phyloP scores from a whole-genome alignment of 2,888 invertebrate species.

The Seira ritae region DNA sequence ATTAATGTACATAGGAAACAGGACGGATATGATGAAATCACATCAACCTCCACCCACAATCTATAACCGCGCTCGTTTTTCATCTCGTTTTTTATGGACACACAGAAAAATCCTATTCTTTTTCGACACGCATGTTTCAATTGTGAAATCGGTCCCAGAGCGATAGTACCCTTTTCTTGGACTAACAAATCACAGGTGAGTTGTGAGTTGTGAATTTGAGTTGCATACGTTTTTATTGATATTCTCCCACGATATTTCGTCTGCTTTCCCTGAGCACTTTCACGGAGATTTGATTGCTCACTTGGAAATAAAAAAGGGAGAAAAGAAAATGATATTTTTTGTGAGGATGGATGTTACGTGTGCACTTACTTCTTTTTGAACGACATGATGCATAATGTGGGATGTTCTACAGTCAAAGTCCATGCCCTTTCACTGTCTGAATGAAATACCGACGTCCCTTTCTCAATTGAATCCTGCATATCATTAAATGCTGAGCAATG shows the following conservation, averaged over 20 bases:
- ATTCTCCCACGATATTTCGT: neutral
- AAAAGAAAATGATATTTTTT: neutral
- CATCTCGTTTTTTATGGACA: no score
- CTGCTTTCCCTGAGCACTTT: neutral
- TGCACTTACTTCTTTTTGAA: neutral
- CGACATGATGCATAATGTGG: neutral
- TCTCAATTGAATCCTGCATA: neutral
- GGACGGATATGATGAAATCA: no score
- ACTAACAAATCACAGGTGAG: neutral
- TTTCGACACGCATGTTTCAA: neutral
- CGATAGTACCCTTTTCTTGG: neutral
- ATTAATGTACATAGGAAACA: no score
- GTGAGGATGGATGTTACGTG: neutral
- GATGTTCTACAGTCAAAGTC: neutral
- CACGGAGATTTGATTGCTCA: neutral
- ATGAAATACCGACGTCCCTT: neutral
- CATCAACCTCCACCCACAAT: no score
- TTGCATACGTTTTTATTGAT: slow-evolving; percentile 1
- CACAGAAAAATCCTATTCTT: neutral
- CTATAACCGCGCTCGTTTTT: no score
- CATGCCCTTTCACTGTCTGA: neutral
- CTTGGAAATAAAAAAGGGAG: neutral
- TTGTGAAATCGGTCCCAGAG: neutral
- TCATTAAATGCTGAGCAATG: neutral
- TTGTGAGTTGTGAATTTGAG: no score